Evolutionary conservation across 2,113 vertebrate species (phyloP).

Genomic region (Leptocoma aspasia): DNA sequence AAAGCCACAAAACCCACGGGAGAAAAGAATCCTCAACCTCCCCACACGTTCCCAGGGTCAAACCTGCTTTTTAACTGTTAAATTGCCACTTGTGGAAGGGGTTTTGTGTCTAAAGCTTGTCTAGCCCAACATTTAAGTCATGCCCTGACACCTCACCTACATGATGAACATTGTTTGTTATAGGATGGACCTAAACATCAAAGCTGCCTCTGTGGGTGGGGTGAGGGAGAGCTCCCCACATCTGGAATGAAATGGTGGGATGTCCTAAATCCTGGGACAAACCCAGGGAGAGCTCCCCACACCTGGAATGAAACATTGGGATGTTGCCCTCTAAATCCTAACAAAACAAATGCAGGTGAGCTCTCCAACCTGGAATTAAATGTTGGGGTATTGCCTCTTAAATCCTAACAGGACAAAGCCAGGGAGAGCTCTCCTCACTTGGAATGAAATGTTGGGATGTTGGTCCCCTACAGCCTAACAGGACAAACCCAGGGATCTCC

Average conservation of each 20-base stretch:
- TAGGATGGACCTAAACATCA: neutral
- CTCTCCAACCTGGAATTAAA: neutral
- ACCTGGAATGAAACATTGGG: neutral
- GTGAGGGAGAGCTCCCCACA: neutral
- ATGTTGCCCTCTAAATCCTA: rapidly evolving
- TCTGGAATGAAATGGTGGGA: neutral
- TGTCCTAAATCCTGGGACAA: neutral
- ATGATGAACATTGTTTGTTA: neutral
- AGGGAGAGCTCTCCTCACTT: neutral
- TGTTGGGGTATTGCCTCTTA: neutral
- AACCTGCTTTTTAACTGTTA: neutral
- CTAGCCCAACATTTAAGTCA: neutral
- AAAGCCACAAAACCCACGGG: neutral
- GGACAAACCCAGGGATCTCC: neutral
- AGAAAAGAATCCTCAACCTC: constrained; percentile 36
- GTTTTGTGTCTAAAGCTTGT: neutral
- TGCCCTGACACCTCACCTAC: neutral
- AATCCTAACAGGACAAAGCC: rapidly evolving
- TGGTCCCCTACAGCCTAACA: neutral
- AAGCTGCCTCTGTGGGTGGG: neutral
- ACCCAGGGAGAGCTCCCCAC: neutral
- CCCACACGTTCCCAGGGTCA: neutral
- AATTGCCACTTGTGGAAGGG: neutral
- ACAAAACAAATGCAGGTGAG: rapidly evolving
- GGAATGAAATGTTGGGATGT: neutral